Evolutionary conservation across 1,140 invertebrate genomes (phyloP), one percentile per base, ranked within the genome.

Genomic region (Lasioglossum albipes): DNA sequence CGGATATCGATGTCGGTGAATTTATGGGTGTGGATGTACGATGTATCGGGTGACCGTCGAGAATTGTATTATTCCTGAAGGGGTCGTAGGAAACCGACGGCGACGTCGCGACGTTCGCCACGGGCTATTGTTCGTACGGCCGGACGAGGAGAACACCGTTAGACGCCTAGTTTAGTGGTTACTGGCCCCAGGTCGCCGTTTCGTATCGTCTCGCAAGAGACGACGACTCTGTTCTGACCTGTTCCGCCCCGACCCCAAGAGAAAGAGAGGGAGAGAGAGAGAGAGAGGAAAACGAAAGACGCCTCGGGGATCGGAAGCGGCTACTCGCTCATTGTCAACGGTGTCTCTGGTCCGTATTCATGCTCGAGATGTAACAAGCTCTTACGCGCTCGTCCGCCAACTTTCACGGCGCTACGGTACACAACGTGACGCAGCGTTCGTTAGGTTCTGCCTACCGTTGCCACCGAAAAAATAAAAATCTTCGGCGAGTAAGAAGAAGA

Each of bases 121-220:
- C 62, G 57, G 85, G 84, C 86, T 83, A 87, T 87, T 88, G 87
- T 88, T 86, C 83, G 81, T 74, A 49, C 13, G 75, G 77, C 62
- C 69, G 83, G 81, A 83, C 84, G 74, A 86, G 70, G 75, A 81
- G 76, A 87, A 77, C 36, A 36, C 87, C 85, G 87, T 89, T 89
- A 88, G 87, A 87, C 83, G 83, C 78, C 84, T 88, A 89, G 87
- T 89, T 89, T 89, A 87, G 83, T 79, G 85, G 87, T 88, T 88
- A 87, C 85, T 81, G 79, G 80, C 73, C 81, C 82, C 87, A 66
- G 68, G 79, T 87, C 45, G 79, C 45, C 76, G 52, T 85, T 36
- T 20, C 41, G 69, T 62, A 77, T 59, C 74, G 70, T 83, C 75
- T 85, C 61, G 68, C 54, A 36, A 36, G 61, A 12, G 41, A n/a